These are phyloP conservation scores for Branchipolynoe longqiensis DNA, from an alignment of 2,888 invertebrate species.

Conservation along the genomic window DNA sequence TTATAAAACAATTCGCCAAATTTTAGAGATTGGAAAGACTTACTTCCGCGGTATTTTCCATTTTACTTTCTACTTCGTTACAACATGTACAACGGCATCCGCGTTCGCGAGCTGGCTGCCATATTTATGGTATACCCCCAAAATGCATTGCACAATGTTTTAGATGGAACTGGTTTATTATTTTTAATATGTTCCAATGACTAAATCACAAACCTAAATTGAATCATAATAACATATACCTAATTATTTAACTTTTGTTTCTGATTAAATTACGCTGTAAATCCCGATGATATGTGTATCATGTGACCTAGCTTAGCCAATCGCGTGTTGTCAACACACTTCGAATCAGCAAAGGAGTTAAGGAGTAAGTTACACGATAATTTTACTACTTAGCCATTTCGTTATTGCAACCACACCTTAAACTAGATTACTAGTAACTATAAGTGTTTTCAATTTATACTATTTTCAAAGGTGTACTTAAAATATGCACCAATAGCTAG, in stretches of 20 bases:
- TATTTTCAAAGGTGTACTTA: too few species aligned
- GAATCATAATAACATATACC: too few species aligned
- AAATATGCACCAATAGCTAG: too few species aligned
- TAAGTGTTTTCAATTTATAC: too few species aligned
- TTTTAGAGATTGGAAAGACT: background rate
- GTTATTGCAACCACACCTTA: too few species aligned
- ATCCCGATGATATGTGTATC: background rate
- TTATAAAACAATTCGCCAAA: conserved; percentile 6
- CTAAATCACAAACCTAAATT: too few species aligned
- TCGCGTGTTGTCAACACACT: conserved; percentile 45
- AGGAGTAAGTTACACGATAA: conserved; percentile 26
- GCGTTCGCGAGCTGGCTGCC: conserved; percentile 44
- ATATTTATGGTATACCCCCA: conserved; percentile 46
- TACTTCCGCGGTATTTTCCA: conserved; percentile 59
- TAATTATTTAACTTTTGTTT: too few species aligned
- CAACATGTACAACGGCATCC: conserved; percentile 8
- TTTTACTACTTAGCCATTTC: too few species aligned
- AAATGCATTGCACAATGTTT: conserved; percentile 30
- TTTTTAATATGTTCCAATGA: background rate
- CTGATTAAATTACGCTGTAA: too few species aligned
- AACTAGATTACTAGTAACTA: too few species aligned
- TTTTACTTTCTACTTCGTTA: conserved; percentile 29
- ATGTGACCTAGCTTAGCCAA: conserved; percentile 33
- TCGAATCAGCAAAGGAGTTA: conserved; percentile 44
- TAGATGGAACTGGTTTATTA: background rate